Base-by-base conservation (phyloP, 2,797 vertebrate genomes). In the Gobionotothen gibberifrons region DNA sequence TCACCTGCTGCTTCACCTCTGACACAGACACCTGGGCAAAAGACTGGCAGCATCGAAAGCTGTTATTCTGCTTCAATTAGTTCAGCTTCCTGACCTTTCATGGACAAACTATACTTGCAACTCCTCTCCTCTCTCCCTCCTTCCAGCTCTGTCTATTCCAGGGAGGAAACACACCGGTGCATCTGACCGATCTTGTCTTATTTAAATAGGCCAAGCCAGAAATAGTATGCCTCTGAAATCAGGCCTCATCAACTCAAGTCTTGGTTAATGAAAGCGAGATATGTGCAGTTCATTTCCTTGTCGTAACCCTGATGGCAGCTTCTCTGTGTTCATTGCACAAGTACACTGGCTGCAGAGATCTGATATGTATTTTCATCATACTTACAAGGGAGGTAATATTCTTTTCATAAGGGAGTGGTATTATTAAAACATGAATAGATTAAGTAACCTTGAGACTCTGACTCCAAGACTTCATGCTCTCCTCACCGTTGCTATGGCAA, bases 391-490 rank as follows among this genome's bases (percentile, higher is more conserved):
- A 81, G 89, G 78, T 84, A 85, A 82, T 89, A 90, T 88, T 86
- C 69, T 77, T 87, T 90, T 91, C 78, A 88, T 85, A 84, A 83
- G 74, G 59, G 69, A 82, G 82, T 86, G 48, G 73, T 85, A 85
- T 90, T 89, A 92, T 88, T 92, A 91, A 89, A 89, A 90, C 87
- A 92, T 84, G 89, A 93, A 90, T 86, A 89, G 85, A 89, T 87
- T 90, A 90, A 89, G 88, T 94, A 93, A 94, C 93, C 92, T 93
- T 93, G 90, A 94, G 89, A 87, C 73, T 87, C 75, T 70, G 84
- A 85, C 81, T 88, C 80, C 72, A 75, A 69, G 83, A 81, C 85
- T 80, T 83, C 72, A 83, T 69, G 72, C 83, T 85, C 88, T 86
- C 78, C 74, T 84, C 83, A 54, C 82, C 86, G 92, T 95, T 94